Evolutionary conservation across 2,113 vertebrate genomes (phyloP).

Genomic region (Glareola pratincola): DNA sequence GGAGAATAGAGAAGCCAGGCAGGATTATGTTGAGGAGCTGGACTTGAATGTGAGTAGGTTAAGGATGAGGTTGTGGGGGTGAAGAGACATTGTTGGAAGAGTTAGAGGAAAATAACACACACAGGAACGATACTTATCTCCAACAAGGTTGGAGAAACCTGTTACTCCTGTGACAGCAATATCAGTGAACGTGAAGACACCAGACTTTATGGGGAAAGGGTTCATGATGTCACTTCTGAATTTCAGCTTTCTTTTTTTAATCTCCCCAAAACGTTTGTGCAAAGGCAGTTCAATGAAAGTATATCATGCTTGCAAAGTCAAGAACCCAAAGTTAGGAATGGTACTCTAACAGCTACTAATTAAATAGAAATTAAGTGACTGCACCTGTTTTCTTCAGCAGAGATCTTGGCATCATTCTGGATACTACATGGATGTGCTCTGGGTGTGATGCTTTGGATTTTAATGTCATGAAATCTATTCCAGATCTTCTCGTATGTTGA

Average conservation of each 20-base stretch:
- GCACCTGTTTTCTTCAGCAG: not conserved
- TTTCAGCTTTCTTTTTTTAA: not conserved
- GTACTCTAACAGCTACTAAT: not conserved
- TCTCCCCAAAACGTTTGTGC: not conserved
- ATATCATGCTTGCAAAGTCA: not conserved
- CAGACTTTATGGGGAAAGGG: not conserved
- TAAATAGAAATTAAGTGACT: not conserved
- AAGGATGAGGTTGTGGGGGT: not conserved
- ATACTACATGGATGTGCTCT: not conserved
- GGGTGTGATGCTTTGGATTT: not conserved
- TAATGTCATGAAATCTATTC: not conserved
- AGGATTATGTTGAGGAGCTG: not conserved
- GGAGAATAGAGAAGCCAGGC: not conserved
- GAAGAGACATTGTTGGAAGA: not conserved
- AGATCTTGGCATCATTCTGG: not conserved
- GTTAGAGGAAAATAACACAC: not conserved
- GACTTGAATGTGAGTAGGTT: not conserved
- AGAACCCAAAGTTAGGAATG: not conserved
- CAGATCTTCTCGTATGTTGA: not conserved
- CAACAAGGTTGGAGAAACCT: not conserved
- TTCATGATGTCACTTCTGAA: not conserved
- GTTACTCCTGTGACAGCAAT: not conserved
- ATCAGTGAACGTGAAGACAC: not conserved
- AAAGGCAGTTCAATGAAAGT: not conserved
- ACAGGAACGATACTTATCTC: not conserved